phyloP scores from a whole-genome alignment of 2,797 vertebrate species.

The Artibeus jamaicensis region DNA sequence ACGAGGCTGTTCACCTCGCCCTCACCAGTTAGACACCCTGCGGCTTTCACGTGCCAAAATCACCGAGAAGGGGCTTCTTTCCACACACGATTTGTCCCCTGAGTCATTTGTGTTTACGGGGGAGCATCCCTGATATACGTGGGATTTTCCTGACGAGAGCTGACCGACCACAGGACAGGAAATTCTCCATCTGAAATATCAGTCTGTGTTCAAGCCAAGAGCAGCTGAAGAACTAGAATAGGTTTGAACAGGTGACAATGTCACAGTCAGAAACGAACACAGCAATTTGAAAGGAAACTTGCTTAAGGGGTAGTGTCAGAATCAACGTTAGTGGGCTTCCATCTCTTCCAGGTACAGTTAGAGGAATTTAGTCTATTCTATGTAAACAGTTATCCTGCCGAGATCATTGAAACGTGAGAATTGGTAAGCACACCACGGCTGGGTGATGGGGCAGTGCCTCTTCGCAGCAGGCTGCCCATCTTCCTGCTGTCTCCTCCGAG shows the following conservation, averaged over 20 bases:
- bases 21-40: background rate
- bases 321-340: background rate
- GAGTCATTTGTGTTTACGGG: background rate
- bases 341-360: background rate
- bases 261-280: conserved; percentile 10
- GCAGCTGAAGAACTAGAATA: background rate
- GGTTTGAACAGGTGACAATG: background rate
- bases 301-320: background rate
- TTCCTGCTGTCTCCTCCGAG: background rate
- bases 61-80: background rate
- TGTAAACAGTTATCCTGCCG: background rate
- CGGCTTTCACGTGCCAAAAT: background rate
- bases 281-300: conserved; percentile 9
- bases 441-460: background rate
- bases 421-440: background rate
- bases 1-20: background rate
- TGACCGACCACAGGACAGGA: background rate
- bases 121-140: background rate
- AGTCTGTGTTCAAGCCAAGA: conserved; percentile 6
- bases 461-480: no score
- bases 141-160: background rate
- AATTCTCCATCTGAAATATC: background rate
- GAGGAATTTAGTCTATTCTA: background rate
- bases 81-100: background rate
- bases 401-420: background rate